phyloP scores from a whole-genome alignment of 53 echinoderm and acorn worm species.

The Henricia sp. region DNA sequence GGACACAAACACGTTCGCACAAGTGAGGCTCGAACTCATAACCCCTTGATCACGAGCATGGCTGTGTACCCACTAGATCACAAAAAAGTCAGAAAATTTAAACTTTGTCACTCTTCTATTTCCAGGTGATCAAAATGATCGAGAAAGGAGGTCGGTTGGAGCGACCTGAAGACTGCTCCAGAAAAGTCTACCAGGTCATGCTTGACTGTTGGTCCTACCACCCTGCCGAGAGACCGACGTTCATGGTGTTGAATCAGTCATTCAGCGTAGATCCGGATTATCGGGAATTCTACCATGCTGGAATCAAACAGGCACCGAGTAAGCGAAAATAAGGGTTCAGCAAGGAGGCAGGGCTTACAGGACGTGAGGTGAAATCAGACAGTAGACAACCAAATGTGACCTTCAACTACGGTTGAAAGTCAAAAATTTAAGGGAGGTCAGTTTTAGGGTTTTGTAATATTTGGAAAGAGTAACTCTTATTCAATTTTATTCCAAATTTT shows the following conservation, averaged over 20 bases:
- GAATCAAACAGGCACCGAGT: slow-evolving; percentile 75
- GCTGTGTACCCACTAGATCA: no score
- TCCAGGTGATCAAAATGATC: slow-evolving; percentile 91
- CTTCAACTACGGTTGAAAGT: no score
- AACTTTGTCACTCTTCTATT: no score
- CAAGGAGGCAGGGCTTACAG: not conserved
- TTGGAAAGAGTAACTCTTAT: no score
- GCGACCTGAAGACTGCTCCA: slow-evolving; percentile 72
- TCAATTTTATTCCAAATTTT: no score
- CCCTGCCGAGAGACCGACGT: slow-evolving; percentile 77
- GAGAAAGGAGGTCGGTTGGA: slow-evolving; percentile 77
- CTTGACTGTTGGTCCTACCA: slow-evolving; percentile 89
- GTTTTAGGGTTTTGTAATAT: no score
- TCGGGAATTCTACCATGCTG: slow-evolving; percentile 84
- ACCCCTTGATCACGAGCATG: not conserved
- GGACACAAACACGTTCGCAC: no score
- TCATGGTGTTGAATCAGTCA: slow-evolving; percentile 72
- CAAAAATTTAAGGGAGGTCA: no score
- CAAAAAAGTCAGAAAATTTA: no score
- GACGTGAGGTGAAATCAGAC: no score
- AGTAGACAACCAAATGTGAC: no score
- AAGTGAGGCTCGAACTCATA: not conserved
- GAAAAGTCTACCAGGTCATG: slow-evolving; percentile 87
- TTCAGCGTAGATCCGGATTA: slow-evolving; percentile 86
- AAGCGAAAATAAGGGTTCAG: slow-evolving; percentile 40